phyloP scores from a whole-genome alignment of 2,797 vertebrate species.

The Hippocampus kuda region DNA sequence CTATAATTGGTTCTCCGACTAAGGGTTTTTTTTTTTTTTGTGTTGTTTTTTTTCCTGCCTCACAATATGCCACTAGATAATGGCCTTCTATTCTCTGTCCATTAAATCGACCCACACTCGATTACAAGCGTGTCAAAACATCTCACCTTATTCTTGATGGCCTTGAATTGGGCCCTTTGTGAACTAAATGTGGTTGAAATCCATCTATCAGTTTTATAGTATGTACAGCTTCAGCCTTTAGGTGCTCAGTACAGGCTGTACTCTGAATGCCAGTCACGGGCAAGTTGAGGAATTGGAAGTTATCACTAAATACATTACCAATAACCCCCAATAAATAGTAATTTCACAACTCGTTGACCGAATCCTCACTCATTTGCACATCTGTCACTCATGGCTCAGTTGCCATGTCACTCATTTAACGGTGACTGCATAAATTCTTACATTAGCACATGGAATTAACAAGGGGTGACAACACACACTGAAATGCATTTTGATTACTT shows the following conservation, averaged over 20 bases:
- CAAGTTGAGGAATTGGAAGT: not conserved
- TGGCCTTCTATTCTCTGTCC: not conserved
- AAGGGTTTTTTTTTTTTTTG: slow-evolving; percentile 1
- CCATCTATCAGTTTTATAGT: not conserved
- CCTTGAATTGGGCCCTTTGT: not conserved
- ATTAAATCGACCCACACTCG: not conserved
- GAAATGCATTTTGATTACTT: no score
- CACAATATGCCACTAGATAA: not conserved
- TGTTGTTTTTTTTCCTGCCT: not conserved
- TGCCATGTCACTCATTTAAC: not conserved
- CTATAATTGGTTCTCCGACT: not conserved
- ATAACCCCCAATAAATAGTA: not conserved
- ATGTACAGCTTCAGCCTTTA: not conserved
- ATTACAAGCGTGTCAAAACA: not conserved
- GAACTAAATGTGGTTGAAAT: not conserved
- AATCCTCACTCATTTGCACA: not conserved
- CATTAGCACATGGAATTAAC: not conserved
- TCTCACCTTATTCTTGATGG: not conserved
- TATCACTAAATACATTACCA: not conserved
- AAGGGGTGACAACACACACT: not conserved
- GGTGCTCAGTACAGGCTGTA: not conserved
- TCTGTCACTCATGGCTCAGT: not conserved
- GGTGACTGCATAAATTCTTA: not conserved
- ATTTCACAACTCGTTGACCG: not conserved
- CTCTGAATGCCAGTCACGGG: not conserved